These are phyloP conservation scores for Acropora yongei DNA, from an alignment of 64 coral and sea anemone genomes.

Conservation along the genomic window DNA sequence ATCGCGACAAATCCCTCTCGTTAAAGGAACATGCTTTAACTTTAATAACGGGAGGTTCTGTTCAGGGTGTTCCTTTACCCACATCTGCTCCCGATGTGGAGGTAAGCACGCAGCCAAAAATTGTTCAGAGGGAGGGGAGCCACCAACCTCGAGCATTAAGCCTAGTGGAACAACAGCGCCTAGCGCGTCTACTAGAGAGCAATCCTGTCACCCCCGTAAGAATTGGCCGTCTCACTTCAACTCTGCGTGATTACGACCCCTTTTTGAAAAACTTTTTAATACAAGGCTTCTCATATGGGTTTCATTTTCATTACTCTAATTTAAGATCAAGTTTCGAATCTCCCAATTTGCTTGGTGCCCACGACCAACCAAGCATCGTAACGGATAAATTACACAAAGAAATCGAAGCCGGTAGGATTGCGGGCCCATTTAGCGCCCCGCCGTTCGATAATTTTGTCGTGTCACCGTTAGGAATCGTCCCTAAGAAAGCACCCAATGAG, in stretches of 20 bases:
- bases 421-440: conserved; percentile 59
- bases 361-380: conserved; percentile 16
- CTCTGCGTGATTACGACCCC: conserved; percentile 25
- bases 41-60: conserved; percentile 11
- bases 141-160: no score
- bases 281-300: conserved; percentile 43
- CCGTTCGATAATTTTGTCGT: conserved; percentile 31
- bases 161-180: no score
- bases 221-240: background rate
- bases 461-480: conserved; percentile 56
- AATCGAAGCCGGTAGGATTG: conserved; percentile 15
- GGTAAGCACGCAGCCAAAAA: conserved; percentile 14
- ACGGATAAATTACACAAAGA: conserved; percentile 40
- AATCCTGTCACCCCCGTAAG: conserved; percentile 40
- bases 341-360: conserved; percentile 22
- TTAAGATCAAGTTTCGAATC: background rate
- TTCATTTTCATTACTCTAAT: conserved; percentile 31
- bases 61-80: conserved; percentile 8
- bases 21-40: conserved; percentile 14
- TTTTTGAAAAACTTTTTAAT: background rate
- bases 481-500: conserved; percentile 45
- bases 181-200: background rate
- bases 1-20: background rate
- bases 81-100: conserved; percentile 25
- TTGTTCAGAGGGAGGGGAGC: no score